phyloP scores from a whole-genome alignment of 2,888 invertebrate genomes.

The Tanaodytes sp. region DNA sequence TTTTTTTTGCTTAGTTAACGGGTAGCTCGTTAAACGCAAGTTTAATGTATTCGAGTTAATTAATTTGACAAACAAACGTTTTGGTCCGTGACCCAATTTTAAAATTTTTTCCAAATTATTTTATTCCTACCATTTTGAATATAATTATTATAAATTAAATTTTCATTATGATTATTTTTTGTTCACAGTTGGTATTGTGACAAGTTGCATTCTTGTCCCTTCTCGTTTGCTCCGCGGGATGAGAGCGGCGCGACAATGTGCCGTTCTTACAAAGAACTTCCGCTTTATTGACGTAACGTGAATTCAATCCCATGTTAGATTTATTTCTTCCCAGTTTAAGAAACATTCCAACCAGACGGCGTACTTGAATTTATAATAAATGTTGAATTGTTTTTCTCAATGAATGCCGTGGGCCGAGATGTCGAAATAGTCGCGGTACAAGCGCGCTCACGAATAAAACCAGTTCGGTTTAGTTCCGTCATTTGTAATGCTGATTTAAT shows the following conservation, averaged over 20 bases:
- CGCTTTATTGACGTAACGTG: slow-evolving; percentile 44
- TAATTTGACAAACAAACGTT: no score
- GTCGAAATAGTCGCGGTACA: background rate
- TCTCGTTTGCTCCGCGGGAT: no score
- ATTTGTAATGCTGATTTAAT: background rate
- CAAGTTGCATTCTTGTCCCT: no score
- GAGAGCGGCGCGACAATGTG: slow-evolving; percentile 37
- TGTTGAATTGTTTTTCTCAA: slow-evolving; percentile 18
- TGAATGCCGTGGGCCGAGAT: background rate
- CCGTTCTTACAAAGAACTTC: slow-evolving; percentile 41
- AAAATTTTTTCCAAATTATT: no score
- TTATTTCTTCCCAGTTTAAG: slow-evolving; percentile 18
- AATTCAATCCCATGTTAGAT: slow-evolving; percentile 22
- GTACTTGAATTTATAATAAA: slow-evolving; percentile 16
- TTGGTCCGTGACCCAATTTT: no score
- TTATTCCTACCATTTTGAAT: no score
- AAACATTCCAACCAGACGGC: background rate
- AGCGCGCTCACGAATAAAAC: slow-evolving; percentile 7
- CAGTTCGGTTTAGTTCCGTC: background rate
- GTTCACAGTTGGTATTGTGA: no score
- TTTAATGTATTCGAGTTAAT: no score
- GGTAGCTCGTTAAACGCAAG: no score
- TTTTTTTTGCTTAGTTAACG: no score
- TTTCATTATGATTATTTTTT: no score
- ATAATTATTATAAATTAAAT: no score